phyloP scores from a whole-genome alignment of 2,888 invertebrate genomes.

The Phymatocera aterrima region DNA sequence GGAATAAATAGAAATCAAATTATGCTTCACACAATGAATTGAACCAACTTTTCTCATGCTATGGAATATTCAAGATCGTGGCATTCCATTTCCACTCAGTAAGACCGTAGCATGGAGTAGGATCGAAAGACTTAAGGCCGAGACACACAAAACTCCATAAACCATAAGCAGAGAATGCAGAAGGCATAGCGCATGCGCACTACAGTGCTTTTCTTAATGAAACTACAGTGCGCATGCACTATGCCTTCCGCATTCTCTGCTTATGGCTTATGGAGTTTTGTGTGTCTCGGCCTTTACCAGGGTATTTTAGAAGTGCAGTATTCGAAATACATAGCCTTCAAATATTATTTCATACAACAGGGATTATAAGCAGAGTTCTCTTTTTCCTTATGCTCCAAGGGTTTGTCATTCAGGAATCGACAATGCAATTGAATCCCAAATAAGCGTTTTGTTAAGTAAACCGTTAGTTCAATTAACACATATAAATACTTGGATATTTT shows the following conservation, averaged over 20 bases:
- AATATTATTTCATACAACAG: background rate
- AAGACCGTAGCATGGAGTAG: too few relatives aligned
- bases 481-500: background rate
- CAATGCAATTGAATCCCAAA: background rate
- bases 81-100: slow-evolving; percentile 1
- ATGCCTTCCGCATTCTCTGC: background rate
- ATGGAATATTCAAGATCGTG: slow-evolving; percentile 19
- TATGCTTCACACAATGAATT: slow-evolving; percentile 26
- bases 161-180: too few relatives aligned
- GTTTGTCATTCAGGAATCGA: background rate
- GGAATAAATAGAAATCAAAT: slow-evolving; percentile 28
- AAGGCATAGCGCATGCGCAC: too few relatives aligned
- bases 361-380: background rate
- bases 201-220: too few relatives aligned
- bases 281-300: too few relatives aligned
- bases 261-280: too few relatives aligned
- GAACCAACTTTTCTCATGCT: background rate
- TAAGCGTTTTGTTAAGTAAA: background rate
- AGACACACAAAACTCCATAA: too few relatives aligned
- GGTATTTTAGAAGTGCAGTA: too few relatives aligned
- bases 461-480: too few relatives aligned
- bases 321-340: slow-evolving; percentile 5
- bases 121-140: too few relatives aligned
- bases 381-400: background rate
- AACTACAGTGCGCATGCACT: background rate